Evolutionary conservation across 2,888 invertebrate genomes (phyloP), one percentile per base, ranked within the genome.

Genomic region (Abrostola triplasia): DNA sequence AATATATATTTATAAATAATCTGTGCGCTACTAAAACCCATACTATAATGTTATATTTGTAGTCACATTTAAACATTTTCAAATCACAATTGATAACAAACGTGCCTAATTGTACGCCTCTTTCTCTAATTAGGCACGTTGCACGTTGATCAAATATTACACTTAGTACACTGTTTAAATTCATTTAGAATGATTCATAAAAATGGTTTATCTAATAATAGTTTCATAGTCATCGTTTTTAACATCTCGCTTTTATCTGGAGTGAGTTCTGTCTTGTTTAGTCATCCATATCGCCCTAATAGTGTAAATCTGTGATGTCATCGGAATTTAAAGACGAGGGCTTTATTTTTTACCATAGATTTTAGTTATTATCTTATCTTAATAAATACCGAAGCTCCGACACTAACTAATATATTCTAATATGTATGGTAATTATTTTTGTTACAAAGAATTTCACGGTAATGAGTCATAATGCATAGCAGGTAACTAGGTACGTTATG

Each of bases 281-380:
- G 67, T 64, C 75, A 71, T 64, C 37, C 52, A 42, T 49, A 63
- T 57, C 65, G 56, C 40, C 53, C 24, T 52, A 68, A 61, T 63
- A 44, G 62, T 52, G 53, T 69, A 60, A 61, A 70, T 56, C 35
- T 55, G 13, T 76, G 67, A 60, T 66, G 70, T 77, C 67, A 73
- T 56, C 38, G 48, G 57, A 59, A 58, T 67, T 71, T 60, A 37
- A 64, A 64, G 36, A 58, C 59, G 61, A 62, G 60, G 59, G 60
- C 38, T 50, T 47, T 41, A 41, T 65, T 49, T 47, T 37, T 38
- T 68, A 62, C 65, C 36, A 42, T 60, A 59, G 38, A 54, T 42
- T 40, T 47, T 36, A n/a, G 59, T 56, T 54, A 54, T 75, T 64
- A 73, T 77, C 73, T 67, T 64, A 76, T 66, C 77, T 59, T 40